Percentiles rank a stretch among this genome's conserved stretches.
phyloP scores from a whole-genome alignment of 2,797 vertebrate species.

The Xyrichtys novacula region DNA sequence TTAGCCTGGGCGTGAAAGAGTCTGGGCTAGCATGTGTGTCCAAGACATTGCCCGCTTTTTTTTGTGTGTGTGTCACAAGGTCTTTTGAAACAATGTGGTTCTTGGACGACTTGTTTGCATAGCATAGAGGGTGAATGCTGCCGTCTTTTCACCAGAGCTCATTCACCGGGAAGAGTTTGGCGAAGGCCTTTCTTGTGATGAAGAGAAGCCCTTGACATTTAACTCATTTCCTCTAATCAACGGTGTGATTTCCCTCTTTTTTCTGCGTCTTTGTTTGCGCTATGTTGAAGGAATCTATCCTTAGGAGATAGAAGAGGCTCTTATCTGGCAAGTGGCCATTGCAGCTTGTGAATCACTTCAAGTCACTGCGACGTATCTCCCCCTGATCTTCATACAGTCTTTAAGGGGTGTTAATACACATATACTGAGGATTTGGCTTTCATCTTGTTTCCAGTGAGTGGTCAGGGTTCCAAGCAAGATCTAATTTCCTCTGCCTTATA shows the following conservation, averaged over 20 bases:
- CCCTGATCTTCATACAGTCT: constrained; percentile 64
- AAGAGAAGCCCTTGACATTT: constrained; percentile 80
- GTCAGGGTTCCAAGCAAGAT: constrained; percentile 67
- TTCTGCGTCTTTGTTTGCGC: constrained; percentile 53
- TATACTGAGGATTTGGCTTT: constrained; percentile 71
- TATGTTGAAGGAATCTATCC: constrained; percentile 40
- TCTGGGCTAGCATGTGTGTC: constrained; percentile 80
- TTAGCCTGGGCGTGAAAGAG: constrained; percentile 86
- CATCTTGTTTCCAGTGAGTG: constrained; percentile 67
- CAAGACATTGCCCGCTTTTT: constrained; percentile 79
- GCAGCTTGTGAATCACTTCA: constrained; percentile 62
- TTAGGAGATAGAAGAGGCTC: constrained; percentile 35
- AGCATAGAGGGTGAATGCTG: constrained; percentile 73
- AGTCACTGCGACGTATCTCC: constrained; percentile 57
- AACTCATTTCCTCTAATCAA: constrained; percentile 68
- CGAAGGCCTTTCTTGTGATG: constrained; percentile 63
- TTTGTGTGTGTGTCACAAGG: constrained; percentile 72
- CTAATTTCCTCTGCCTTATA: constrained; percentile 70
- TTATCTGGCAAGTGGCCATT: constrained; percentile 61
- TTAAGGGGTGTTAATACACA: constrained; percentile 67
- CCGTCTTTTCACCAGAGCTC: constrained; percentile 69
- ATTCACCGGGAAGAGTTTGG: constrained; percentile 62
- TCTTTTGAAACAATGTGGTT: constrained; percentile 84
- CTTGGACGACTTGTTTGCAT: constrained; percentile 85
- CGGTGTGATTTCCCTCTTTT: constrained; percentile 52